Base-by-base conservation (phyloP, 1,140 invertebrate genomes). In the Nylanderia fulva region DNA sequence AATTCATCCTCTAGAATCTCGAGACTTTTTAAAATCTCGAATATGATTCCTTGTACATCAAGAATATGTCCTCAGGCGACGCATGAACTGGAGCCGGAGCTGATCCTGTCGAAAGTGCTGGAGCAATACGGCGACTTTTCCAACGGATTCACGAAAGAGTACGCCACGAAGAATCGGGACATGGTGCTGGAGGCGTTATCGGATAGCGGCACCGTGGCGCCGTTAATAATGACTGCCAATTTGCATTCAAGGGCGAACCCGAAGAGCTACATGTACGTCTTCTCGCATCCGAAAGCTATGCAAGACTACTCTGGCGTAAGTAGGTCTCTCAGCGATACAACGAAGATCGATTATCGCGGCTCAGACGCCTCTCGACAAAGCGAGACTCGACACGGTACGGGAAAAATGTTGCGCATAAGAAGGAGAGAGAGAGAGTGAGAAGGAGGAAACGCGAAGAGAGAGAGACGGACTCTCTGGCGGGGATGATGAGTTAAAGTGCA, bases 251-350 rank as follows among this genome's bases (percentile, higher is more conserved):
- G 95, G 85, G 95, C 96, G n/a, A 97, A 97, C 94, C 95, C 96
- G 0, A 96, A 96, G 87, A 97, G 97, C 69, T 99, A 98, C 93
- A 98, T 99, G 96, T 99, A 98, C 92, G 97, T 98, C 33, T 99
- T 98, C 92, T 96, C 96, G 56, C 98, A 99, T 90, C 91, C 89
- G 33, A 93, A 92, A 90, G 92, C 92, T 29, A 92, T 94, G 86
- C 91, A 93, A 75, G 93, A 94, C 75, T 93, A 93, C 54, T 88
- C 89, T 13, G 90, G 87, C 21, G 93, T 94, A 90, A 93, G 93
- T 93, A 72, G 85, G 71, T 85, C 72, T 85, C 72, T 84, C 69
- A 42, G 52, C 60, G 58, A 58, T 54, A 82, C 77, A 82, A 72
- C 77, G 77, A 82, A 82, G 77, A 82, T 82, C 77, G 77, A 82